Conservation (phyloP, 2,113 vertebrate genomes). For the Pangasianodon hypophthalmus region DNA sequence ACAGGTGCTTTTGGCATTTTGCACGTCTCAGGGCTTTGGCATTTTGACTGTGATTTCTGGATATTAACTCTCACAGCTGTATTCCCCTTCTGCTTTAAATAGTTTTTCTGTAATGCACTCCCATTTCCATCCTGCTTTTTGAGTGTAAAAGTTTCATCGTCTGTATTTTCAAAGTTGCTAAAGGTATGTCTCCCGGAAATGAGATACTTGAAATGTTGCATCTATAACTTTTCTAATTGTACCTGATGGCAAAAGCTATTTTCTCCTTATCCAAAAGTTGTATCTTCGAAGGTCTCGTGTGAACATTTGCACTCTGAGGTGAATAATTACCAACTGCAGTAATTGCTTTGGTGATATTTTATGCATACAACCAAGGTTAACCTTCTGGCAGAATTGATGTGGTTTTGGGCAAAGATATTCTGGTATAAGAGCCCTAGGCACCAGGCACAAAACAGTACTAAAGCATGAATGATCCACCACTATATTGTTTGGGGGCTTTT, state of each 20-base stretch:
- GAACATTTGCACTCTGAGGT: not conserved
- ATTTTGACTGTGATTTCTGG: conserved; percentile 14
- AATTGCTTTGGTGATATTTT: too few relatives aligned
- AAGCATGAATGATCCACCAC: not conserved
- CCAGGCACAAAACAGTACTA: too few relatives aligned
- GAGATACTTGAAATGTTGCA: not conserved
- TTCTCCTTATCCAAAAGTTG: not conserved
- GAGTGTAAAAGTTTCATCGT: not conserved
- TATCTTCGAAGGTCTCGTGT: not conserved
- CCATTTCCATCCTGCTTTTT: not conserved
- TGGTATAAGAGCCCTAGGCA: too few relatives aligned
- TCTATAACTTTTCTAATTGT: not conserved
- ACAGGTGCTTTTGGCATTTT: conserved; percentile 12
- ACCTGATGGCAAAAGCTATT: not conserved
- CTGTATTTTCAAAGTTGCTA: not conserved
- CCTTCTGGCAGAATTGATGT: too few relatives aligned
- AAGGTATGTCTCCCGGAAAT: not conserved
- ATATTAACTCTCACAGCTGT: not conserved
- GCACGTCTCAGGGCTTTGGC: not conserved
- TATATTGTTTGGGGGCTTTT: not conserved
- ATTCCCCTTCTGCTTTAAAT: not conserved
- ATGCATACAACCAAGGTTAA: too few relatives aligned
- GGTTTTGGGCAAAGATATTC: too few relatives aligned
- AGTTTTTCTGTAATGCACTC: not conserved
- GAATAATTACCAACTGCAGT: too few relatives aligned